Evolutionary conservation across 2,113 vertebrate species (phyloP).

Genomic region (Turnix velox): DNA sequence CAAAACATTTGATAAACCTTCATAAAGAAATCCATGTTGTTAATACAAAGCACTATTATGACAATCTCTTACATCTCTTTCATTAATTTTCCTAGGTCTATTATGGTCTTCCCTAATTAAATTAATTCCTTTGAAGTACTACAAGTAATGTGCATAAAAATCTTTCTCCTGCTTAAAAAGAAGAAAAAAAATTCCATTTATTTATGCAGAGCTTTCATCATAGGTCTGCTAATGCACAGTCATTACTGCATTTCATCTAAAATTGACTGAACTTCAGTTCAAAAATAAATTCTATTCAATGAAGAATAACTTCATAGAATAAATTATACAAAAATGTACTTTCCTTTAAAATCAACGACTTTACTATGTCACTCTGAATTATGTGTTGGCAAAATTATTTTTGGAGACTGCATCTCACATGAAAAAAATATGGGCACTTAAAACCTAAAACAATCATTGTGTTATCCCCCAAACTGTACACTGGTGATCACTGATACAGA

Average conservation of each 20-base stretch:
- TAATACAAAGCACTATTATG: neutral
- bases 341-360: neutral
- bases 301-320: neutral
- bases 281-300: neutral
- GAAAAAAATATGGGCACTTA: neutral
- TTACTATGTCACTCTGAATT: neutral
- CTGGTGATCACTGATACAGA: neutral
- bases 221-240: neutral
- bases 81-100: neutral
- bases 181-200: neutral
- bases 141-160: neutral
- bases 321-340: neutral
- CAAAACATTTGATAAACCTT: neutral
- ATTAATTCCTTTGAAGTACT: neutral
- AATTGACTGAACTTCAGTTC: neutral
- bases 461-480: neutral
- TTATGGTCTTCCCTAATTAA: neutral
- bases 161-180: neutral
- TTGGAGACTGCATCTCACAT: neutral
- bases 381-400: neutral
- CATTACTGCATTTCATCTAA: neutral
- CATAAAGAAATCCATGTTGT: rapidly evolving
- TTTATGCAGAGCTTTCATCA: neutral
- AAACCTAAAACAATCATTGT: neutral
- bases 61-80: neutral